Conservation (phyloP, 2,113 vertebrate genomes). For the Machaerirhynchus nigripectus region DNA sequence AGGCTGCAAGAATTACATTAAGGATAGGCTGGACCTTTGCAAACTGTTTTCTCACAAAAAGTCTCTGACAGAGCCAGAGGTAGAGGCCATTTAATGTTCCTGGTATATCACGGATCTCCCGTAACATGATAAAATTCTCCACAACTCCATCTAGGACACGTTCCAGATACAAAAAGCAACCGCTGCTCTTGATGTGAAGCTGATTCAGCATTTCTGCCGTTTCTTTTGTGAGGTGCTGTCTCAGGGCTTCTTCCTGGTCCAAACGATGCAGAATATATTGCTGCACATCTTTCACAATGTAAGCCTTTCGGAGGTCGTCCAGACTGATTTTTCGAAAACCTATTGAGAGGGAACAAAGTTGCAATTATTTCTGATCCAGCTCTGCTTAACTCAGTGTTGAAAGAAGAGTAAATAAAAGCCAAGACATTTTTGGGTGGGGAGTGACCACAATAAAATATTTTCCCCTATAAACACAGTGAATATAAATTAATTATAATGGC, state of each 20-base stretch:
- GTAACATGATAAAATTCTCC: conserved; percentile 95
- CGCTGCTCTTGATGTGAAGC: conserved; percentile 98
- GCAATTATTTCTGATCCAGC: not conserved
- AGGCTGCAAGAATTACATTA: conserved; percentile 94
- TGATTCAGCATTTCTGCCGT: conserved; percentile 98
- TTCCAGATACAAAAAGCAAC: conserved; percentile 96
- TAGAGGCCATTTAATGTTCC: conserved; percentile 96
- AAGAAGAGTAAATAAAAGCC: not conserved
- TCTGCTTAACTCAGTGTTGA: not conserved
- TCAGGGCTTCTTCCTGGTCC: conserved; percentile 94
- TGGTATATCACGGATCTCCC: conserved; percentile 97
- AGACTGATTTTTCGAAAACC: conserved; percentile 98
- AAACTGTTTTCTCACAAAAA: conserved; percentile 98
- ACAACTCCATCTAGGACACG: conserved; percentile 96
- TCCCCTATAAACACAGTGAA: not conserved
- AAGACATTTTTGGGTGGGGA: not conserved
- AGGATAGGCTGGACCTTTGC: conserved; percentile 96
- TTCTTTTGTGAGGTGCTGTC: conserved; percentile 97
- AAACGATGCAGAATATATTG: conserved; percentile 96
- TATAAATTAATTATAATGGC: not conserved
- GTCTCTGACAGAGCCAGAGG: conserved; percentile 98
- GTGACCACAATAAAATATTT: not conserved
- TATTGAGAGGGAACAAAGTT: conserved; percentile 50
- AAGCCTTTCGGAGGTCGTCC: conserved; percentile 94
- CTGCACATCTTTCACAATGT: conserved; percentile 97